These are phyloP conservation scores for Drosophila malerkotliana DNA, from an alignment of 1,140 invertebrate species.

Conservation along the genomic window DNA sequence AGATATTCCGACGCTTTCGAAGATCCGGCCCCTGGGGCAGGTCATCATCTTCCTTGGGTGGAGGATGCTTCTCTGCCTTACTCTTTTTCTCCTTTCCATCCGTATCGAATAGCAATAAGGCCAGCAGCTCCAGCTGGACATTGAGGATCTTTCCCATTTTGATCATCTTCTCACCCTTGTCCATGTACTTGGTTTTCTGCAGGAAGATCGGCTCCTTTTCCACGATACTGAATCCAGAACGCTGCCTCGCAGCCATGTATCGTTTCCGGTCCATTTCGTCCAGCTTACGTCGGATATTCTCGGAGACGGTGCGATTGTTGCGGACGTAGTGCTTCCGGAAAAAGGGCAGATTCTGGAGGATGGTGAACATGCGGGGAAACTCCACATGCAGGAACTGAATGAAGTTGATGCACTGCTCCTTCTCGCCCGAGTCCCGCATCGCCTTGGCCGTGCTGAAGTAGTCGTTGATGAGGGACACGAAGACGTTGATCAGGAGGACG, in stretches of 20 bases:
- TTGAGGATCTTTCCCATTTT: constrained; percentile 14
- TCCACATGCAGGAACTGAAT: constrained; percentile 60
- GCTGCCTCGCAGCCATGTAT: neutral
- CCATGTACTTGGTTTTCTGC: neutral
- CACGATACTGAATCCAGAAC: neutral
- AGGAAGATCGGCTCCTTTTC: neutral
- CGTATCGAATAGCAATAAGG: constrained; percentile 4
- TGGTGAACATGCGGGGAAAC: constrained; percentile 2
- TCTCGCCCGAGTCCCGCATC: constrained; percentile 7
- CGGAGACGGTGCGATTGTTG: constrained; percentile 31
- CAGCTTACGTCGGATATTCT: constrained; percentile 8
- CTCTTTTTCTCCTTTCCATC: neutral
- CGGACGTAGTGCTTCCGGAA: constrained; percentile 39
- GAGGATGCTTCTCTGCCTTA: too few species aligned
- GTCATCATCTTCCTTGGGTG: neutral
- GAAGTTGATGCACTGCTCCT: constrained; percentile 34
- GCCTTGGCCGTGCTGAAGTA: constrained; percentile 51
- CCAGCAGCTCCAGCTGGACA: constrained; percentile 6
- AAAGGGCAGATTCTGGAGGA: constrained; percentile 8
- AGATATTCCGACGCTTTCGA: neutral
- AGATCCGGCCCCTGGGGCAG: neutral
- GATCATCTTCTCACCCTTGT: constrained; percentile 19
- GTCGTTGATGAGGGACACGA: constrained; percentile 60
- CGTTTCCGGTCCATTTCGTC: neutral
- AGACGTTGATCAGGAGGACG: constrained; percentile 56